These are phyloP conservation scores for Diorhabda sublineata DNA, from an alignment of 1,140 invertebrate species.

Conservation along the genomic window DNA sequence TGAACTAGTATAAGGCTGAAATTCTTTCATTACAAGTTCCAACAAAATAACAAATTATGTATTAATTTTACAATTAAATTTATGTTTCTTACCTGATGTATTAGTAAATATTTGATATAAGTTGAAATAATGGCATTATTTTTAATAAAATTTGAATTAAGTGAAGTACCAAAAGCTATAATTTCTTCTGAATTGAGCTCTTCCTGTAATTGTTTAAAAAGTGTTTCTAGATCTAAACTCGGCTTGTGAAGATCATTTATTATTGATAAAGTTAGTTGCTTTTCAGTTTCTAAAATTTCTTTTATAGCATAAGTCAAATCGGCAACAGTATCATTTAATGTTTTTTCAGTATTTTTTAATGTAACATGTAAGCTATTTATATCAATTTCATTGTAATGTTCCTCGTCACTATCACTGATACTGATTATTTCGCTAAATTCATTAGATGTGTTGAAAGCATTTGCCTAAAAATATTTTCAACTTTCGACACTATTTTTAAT, in stretches of 20 bases:
- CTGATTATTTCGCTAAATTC: conserved; percentile 18
- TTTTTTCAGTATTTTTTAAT: not conserved
- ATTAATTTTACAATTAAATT: not conserved
- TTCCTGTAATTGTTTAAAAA: conserved; percentile 15
- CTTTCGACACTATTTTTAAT: conserved; percentile 4
- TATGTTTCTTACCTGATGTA: conserved; percentile 18
- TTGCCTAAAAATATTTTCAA: not conserved
- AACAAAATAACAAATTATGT: too few relatives aligned
- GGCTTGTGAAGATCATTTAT: conserved; percentile 16
- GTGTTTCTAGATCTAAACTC: conserved; percentile 8
- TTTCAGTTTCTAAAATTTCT: conserved; percentile 22
- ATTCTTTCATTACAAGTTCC: too few relatives aligned
- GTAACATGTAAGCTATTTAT: not conserved
- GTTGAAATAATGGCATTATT: conserved; percentile 15
- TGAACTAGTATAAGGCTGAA: too few relatives aligned
- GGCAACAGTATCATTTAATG: conserved; percentile 7
- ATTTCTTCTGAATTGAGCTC: conserved; percentile 19
- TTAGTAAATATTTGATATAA: conserved; percentile 21
- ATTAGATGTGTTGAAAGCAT: not conserved
- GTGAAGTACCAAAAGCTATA: conserved; percentile 17
- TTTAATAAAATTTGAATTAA: conserved; percentile 7
- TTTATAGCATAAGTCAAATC: conserved; percentile 21
- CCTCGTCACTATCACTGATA: conserved; percentile 24
- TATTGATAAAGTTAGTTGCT: conserved; percentile 13
- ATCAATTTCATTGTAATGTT: not conserved